phyloP scores from a whole-genome alignment of 1,140 invertebrate genomes.

The Episyrphus balteatus region DNA sequence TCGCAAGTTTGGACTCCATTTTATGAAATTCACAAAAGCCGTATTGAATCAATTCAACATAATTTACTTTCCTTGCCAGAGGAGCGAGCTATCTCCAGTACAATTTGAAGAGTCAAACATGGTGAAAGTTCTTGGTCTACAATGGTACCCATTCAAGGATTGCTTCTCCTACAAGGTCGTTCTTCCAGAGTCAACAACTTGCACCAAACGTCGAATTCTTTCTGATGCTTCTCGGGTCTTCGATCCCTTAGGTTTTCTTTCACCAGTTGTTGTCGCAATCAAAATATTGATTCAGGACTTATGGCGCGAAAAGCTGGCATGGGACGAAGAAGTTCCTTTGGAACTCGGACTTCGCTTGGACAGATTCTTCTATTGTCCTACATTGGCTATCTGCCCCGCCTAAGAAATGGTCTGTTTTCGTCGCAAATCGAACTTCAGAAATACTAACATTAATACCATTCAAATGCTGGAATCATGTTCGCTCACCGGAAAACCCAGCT shows the following conservation, averaged over 20 bases:
- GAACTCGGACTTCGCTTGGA: background rate
- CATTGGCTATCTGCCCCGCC: conserved; percentile 5
- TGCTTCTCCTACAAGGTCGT: background rate
- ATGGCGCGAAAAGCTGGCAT: conserved; percentile 23
- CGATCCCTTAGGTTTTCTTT: conserved; percentile 30
- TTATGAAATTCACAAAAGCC: too few species aligned
- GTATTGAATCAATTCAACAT: too few species aligned
- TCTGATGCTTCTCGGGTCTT: conserved; percentile 24
- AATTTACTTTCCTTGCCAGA: too few species aligned
- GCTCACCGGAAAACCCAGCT: conserved; percentile 15
- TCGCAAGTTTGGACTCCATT: too few species aligned
- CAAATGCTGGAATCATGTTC: conserved; percentile 18
- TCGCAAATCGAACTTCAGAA: conserved; percentile 18
- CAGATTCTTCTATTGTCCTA: conserved; percentile 11
- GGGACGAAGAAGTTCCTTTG: conserved; percentile 20
- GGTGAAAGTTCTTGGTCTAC: background rate
- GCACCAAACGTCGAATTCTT: conserved; percentile 18
- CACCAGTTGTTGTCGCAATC: conserved; percentile 23
- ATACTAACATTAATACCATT: conserved; percentile 13
- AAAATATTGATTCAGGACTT: conserved; percentile 35
- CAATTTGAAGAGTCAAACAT: too few species aligned
- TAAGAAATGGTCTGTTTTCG: conserved; percentile 15
- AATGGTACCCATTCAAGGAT: background rate
- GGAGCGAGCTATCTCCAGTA: too few species aligned
- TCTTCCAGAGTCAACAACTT: background rate